These are phyloP conservation scores for Origma solitaria DNA, from an alignment of 2,113 vertebrate species.

Conservation along the genomic window DNA sequence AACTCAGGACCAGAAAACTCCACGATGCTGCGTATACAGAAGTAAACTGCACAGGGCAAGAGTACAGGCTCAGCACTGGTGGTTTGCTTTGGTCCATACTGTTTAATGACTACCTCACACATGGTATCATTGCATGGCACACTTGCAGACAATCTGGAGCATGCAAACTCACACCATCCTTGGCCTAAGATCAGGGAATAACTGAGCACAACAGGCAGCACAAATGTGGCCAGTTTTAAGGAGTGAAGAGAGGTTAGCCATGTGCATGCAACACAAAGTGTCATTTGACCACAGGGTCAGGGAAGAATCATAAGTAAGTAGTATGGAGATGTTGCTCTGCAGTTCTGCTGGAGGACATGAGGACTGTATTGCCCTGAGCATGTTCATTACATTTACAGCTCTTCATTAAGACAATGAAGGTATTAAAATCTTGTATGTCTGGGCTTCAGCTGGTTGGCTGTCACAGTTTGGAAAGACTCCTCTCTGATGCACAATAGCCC, in stretches of 20 bases:
- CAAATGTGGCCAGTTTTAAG: background rate
- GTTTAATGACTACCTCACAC: background rate
- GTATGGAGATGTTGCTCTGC: background rate
- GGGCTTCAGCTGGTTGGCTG: background rate
- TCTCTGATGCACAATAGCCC: background rate
- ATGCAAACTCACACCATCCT: background rate
- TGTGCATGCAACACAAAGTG: background rate
- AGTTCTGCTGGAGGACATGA: background rate
- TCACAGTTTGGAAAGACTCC: background rate
- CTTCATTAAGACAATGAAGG: background rate
- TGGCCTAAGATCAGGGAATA: background rate
- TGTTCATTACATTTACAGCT: background rate
- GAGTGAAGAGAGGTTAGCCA: background rate
- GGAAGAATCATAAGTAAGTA: background rate
- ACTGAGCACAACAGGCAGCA: background rate
- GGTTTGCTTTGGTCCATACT: background rate
- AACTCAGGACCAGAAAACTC: background rate
- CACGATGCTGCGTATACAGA: fast-evolving
- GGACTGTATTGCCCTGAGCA: background rate
- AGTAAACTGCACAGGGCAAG: background rate
- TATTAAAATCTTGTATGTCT: background rate
- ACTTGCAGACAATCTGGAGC: background rate
- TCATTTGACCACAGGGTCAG: background rate
- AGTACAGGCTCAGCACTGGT: background rate
- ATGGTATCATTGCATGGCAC: background rate